phyloP scores from a whole-genome alignment of 2,888 invertebrate species.

The Drosophila mimetica region DNA sequence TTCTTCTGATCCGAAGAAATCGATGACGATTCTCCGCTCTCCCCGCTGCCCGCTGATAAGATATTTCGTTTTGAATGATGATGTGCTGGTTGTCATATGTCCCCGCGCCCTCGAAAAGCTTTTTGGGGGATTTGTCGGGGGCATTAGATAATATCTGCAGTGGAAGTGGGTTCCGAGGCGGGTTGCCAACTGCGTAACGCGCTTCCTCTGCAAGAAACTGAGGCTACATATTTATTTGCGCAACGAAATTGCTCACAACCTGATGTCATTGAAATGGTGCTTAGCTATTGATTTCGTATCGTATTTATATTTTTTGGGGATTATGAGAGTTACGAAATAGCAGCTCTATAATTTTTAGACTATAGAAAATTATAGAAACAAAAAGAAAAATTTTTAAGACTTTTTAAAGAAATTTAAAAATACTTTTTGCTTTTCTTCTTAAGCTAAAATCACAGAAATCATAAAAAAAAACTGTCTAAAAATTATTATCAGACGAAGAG shows the following conservation, averaged over 20 bases:
- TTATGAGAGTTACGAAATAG: background rate
- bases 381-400: no score
- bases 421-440: no score
- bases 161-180: background rate
- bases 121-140: conserved; percentile 66
- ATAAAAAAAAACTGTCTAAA: background rate
- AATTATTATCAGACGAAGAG: background rate
- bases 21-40: conserved; percentile 9
- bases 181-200: conserved; percentile 26
- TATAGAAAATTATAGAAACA: no score
- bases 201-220: background rate
- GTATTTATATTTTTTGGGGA: no score
- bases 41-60: conserved; percentile 61
- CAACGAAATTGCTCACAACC: background rate
- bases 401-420: no score
- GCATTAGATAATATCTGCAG: conserved; percentile 71
- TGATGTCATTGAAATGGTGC: conserved; percentile 1
- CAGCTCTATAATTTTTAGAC: no score
- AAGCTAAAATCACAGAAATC: background rate
- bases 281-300: background rate
- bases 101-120: conserved; percentile 42
- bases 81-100: conserved; percentile 77
- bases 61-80: conserved; percentile 79
- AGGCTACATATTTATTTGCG: background rate
- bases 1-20: conserved; percentile 26